These are phyloP conservation scores for Drosophila nr. fundita DNA, from an alignment of 2,888 invertebrate species.

Conservation along the genomic window DNA sequence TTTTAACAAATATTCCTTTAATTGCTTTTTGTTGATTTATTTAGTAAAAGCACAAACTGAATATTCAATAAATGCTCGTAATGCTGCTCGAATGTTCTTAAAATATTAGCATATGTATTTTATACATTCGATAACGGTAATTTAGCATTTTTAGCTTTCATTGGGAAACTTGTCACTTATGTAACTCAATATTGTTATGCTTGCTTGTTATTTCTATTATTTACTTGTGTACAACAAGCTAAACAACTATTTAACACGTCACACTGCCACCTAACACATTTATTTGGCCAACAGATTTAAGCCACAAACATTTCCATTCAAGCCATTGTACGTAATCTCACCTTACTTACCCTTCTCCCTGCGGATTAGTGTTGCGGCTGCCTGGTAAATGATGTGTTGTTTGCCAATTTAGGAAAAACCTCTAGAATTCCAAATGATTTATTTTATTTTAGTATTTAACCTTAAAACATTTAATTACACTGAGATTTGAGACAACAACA, in stretches of 20 bases:
- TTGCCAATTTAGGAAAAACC: conserved; percentile 60
- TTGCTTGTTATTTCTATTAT: not conserved
- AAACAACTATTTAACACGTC: not conserved
- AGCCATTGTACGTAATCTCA: conserved; percentile 55
- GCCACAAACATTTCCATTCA: conserved; percentile 32
- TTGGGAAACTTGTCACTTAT: not conserved
- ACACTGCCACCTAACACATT: not conserved
- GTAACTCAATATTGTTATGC: not conserved
- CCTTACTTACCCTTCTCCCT: conserved; percentile 2
- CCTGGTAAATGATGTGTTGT: conserved; percentile 67
- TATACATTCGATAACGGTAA: not conserved
- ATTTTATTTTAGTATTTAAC: conserved; percentile 26
- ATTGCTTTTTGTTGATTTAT: not conserved
- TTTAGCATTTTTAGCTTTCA: not conserved
- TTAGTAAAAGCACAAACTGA: not conserved
- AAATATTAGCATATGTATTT: not conserved
- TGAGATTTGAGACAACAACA: conserved; percentile 12
- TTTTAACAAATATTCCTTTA: too few relatives aligned
- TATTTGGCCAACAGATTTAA: not conserved
- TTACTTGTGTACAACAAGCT: not conserved
- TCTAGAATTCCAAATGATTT: conserved; percentile 45
- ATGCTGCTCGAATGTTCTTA: not conserved
- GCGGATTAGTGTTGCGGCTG: conserved; percentile 12
- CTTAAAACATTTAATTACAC: conserved; percentile 63
- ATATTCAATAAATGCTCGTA: too few relatives aligned